Percentiles rank a stretch among this genome's conserved stretches.
Evolutionary conservation across 2,888 invertebrate species (phyloP).

Genomic region (Deilephila porcellus): DNA sequence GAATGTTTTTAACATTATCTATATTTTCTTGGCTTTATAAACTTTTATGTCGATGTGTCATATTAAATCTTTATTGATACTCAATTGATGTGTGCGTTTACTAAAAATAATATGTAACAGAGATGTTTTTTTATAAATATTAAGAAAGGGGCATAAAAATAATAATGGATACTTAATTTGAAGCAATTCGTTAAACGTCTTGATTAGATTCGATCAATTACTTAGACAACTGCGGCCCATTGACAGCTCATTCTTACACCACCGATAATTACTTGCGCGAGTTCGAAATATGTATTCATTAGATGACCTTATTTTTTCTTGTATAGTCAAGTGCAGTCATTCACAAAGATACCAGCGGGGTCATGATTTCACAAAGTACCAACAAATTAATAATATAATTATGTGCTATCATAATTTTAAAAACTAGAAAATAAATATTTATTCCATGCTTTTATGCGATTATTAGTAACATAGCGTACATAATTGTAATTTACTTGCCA

Average conservation of each 20-base stretch:
- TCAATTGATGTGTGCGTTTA: no score
- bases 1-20: no score
- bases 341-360: background rate
- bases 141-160: conserved; percentile 3
- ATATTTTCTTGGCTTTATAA: no score
- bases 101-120: no score
- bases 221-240: background rate
- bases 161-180: background rate
- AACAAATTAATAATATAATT: background rate
- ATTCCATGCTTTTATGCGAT: no score
- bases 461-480: no score
- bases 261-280: conserved; percentile 23
- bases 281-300: conserved; percentile 18
- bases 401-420: background rate
- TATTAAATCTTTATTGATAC: no score
- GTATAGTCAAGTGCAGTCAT: background rate
- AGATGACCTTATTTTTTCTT: conserved; percentile 29
- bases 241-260: conserved; percentile 22
- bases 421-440: no score
- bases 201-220: conserved; percentile 10
- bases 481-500: no score
- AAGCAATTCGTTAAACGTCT: background rate
- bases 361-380: background rate
- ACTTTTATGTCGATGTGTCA: no score
- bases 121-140: background rate